Evolutionary conservation across 1,140 invertebrate genomes (phyloP).

Genomic region (Meloidogyne exigua): DNA sequence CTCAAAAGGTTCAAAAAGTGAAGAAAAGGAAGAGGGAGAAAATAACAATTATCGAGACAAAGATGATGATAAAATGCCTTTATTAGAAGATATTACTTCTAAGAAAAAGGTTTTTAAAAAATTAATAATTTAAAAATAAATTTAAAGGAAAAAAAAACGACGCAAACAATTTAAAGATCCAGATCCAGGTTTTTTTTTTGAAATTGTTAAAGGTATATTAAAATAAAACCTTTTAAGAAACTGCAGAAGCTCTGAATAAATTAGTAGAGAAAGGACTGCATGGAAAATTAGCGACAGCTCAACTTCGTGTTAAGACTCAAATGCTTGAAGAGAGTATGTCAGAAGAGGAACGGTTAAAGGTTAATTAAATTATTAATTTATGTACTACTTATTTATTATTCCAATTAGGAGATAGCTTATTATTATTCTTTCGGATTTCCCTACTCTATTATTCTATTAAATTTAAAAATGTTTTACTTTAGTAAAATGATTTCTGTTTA

Average conservation of each 20-base stretch:
- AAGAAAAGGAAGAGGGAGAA: conserved; percentile 1
- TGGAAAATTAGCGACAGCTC: conserved; percentile 48
- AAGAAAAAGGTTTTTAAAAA: not conserved
- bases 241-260: conserved; percentile 35
- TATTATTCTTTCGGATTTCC: no score
- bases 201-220: no score
- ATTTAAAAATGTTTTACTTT: no score
- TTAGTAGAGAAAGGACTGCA: conserved; percentile 40
- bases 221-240: conserved; percentile 10
- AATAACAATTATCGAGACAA: not conserved
- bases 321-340: conserved; percentile 43
- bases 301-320: conserved; percentile 37
- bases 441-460: no score
- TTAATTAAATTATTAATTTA: conserved; percentile 6
- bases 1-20: not conserved
- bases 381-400: no score
- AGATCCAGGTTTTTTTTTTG: not conserved
- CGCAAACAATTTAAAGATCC: conserved; percentile 25
- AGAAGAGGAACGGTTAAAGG: conserved; percentile 49
- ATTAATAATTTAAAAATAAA: conserved; percentile 10
- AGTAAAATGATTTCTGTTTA: no score
- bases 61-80: conserved; percentile 1
- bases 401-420: no score
- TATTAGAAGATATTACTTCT: conserved; percentile 5
- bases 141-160: not conserved